Percentiles rank a stretch among this genome's conserved stretches.
Conservation (phyloP, 2,888 invertebrate genomes). For the Watsonalla cultraria region DNA sequence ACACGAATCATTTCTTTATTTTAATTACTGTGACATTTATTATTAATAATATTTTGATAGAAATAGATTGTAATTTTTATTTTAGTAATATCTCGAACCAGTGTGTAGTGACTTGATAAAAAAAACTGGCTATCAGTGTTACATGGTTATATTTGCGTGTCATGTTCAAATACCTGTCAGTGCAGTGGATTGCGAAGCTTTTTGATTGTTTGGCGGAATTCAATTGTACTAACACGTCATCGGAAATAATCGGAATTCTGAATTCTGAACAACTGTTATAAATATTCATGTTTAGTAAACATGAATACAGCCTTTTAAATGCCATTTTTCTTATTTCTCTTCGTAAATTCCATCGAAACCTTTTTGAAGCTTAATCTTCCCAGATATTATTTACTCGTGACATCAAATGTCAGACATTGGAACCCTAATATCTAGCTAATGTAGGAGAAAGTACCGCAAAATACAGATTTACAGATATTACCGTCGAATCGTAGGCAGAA, state of each 20-base stretch:
- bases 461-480: neutral
- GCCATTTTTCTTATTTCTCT: neutral
- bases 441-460: no score
- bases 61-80: no score
- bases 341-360: no score
- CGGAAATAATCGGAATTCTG: neutral
- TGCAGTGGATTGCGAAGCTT: conserved; percentile 9
- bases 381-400: no score
- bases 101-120: conserved; percentile 9
- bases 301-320: neutral
- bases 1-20: no score
- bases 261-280: neutral
- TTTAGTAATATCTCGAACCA: no score
- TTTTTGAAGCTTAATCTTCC: no score
- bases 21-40: no score
- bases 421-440: no score
- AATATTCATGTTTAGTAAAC: neutral
- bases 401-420: no score
- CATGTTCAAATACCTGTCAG: conserved; percentile 16
- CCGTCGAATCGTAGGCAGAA: conserved; percentile 7
- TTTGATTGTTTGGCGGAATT: neutral
- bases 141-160: conserved; percentile 16
- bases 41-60: no score
- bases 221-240: conserved; percentile 1
- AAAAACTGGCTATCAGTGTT: conserved; percentile 14